These are phyloP conservation scores for Druon quercuslanigerum DNA, from an alignment of 1,140 invertebrate genomes.

Conservation along the genomic window DNA sequence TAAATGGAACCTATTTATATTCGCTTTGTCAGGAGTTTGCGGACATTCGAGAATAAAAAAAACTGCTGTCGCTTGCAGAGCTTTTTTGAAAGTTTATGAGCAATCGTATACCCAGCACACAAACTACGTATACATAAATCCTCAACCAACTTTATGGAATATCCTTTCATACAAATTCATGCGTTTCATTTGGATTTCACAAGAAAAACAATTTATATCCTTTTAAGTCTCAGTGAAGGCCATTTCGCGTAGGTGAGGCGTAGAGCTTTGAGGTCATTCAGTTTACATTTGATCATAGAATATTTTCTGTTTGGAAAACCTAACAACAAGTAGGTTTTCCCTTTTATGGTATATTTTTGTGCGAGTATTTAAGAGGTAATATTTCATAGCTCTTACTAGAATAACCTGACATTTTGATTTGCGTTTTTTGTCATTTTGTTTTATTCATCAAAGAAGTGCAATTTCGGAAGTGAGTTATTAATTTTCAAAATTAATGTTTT, in stretches of 20 bases:
- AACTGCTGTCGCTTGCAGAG: slow-evolving; percentile 17
- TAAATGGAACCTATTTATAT: slow-evolving; percentile 25
- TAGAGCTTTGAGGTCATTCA: slow-evolving; percentile 20
- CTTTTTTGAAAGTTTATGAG: slow-evolving; percentile 26
- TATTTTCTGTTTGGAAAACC: background rate
- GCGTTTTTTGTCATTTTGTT: too few relatives aligned
- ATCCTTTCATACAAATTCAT: slow-evolving; percentile 27
- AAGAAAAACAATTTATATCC: slow-evolving; percentile 30
- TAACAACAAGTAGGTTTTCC: background rate
- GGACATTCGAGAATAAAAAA: slow-evolving; percentile 6
- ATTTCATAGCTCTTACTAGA: too few relatives aligned
- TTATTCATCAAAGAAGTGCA: background rate
- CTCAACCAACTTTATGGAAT: slow-evolving; percentile 13
- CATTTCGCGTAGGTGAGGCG: background rate
- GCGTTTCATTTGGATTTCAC: slow-evolving; percentile 29
- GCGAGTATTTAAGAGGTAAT: too few relatives aligned
- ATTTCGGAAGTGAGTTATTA: background rate
- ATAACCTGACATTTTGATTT: too few relatives aligned
- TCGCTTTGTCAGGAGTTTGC: slow-evolving; percentile 11
- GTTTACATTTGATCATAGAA: background rate
- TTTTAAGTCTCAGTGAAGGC: background rate
- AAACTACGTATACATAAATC: background rate
- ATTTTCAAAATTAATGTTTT: background rate
- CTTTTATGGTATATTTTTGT: too few relatives aligned
- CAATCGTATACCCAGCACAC: slow-evolving; percentile 3